Base-by-base conservation (phyloP, 35 echinoderm and acorn worm genomes). In the Hemicentrotus pulcherrimus region DNA sequence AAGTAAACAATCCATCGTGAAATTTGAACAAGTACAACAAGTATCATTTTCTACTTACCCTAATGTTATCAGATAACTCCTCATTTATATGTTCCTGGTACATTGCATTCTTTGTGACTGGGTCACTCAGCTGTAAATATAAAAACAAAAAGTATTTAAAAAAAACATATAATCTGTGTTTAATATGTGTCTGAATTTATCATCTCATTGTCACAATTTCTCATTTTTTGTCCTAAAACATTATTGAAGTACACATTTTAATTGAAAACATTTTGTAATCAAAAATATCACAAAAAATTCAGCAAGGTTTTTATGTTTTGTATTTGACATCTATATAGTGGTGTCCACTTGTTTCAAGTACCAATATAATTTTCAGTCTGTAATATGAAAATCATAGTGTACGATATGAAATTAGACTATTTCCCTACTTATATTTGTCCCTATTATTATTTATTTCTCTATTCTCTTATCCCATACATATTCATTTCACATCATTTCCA, bases 61-160 rank as follows among this genome's bases (percentile, higher is more conserved):
- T 97, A 14, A 99, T 97, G 86, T 99, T 96, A 46, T 97, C 95
- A 22, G 96, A 96, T 4, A 99, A 95, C 86, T 97, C 95, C 48
- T 55, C 95, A 61, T 95, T 96, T n/a, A 99, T 86, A 93, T 99
- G 95, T 85, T 99, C 98, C 95, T 99, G 95, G 45, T 86, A 99
- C 48, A 96, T 94, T 6, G 86, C 46, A 88, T 96, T 95, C 86
- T 97, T 96, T 59, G 95, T 95, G 46, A 97, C 95, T 12, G 96
- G 96, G 28, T 99, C 95, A 99, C 95, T 96, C 15, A 99, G 86
- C 98, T 99, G 95, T 61, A 65, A 88, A 52, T 48, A 46, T 71
- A 71, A 97, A 94, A 35, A 86, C 15, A 28, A 92, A 91, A 86
- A 0, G 19, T 28, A 78, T 78, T 5, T 78, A 78, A 22, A n/a